These are phyloP conservation scores for Andrena marginata DNA, from an alignment of 2,888 invertebrate genomes.

Conservation along the genomic window DNA sequence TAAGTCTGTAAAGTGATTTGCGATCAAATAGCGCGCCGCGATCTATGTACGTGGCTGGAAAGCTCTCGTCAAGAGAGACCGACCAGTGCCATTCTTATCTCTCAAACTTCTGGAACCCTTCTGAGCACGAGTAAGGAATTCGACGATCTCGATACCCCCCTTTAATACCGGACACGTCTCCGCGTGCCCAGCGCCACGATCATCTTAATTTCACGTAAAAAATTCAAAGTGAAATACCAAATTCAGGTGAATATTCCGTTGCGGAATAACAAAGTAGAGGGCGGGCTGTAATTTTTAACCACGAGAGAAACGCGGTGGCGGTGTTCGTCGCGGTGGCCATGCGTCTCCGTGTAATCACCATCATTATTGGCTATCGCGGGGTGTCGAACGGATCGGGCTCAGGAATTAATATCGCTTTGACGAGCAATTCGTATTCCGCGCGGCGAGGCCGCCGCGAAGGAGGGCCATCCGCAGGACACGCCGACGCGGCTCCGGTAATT, in stretches of 20 bases:
- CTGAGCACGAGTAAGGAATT: background rate
- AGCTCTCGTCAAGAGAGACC: background rate
- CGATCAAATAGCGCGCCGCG: background rate
- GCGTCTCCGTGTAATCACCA: conserved; percentile 60
- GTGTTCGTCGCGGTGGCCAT: conserved; percentile 24
- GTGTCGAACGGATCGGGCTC: conserved; percentile 49
- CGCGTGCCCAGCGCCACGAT: no score
- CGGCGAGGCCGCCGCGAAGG: conserved; percentile 15
- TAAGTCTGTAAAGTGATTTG: background rate
- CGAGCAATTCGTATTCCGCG: conserved; percentile 57
- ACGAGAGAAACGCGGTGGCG: conserved; percentile 18
- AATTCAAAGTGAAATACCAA: no score
- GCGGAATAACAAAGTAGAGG: no score
- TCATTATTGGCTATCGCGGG: conserved; percentile 70
- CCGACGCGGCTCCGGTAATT: conserved; percentile 38
- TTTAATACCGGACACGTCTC: no score
- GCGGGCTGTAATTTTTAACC: background rate
- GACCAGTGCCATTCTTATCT: background rate
- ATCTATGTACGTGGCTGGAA: background rate
- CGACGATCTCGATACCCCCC: no score
- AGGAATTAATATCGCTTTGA: conserved; percentile 69
- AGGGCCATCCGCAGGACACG: conserved; percentile 17
- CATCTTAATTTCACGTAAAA: no score
- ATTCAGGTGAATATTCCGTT: no score
- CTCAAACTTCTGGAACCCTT: background rate